These are phyloP conservation scores for Ips typographus DNA, from an alignment of 1,140 invertebrate genomes.

Conservation along the genomic window DNA sequence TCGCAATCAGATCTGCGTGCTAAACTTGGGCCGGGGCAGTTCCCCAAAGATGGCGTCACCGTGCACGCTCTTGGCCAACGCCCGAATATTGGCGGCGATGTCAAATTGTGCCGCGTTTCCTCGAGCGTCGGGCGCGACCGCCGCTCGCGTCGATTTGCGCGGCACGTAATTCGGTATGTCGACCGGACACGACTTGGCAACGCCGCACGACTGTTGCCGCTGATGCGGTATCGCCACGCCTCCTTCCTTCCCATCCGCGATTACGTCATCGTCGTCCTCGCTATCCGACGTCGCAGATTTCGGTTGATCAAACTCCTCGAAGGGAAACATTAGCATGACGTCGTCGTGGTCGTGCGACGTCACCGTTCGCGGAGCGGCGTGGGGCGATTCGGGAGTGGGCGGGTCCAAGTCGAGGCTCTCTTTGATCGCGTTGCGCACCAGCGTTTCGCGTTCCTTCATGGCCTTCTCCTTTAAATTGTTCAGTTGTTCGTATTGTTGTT, in stretches of 20 bases:
- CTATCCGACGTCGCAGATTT: not conserved
- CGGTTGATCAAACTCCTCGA: too few species aligned
- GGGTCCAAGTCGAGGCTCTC: not conserved
- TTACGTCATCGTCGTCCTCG: not conserved
- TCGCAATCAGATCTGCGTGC: slow-evolving; percentile 67
- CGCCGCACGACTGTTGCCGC: not conserved
- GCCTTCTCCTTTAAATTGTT: slow-evolving; percentile 56
- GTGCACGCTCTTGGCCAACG: slow-evolving; percentile 81
- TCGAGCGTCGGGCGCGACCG: slow-evolving; percentile 1
- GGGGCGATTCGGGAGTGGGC: slow-evolving; percentile 9
- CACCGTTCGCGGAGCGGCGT: slow-evolving; percentile 5
- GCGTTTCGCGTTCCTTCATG: slow-evolving; percentile 55
- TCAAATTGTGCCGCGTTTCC: slow-evolving; percentile 57
- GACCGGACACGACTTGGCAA: slow-evolving; percentile 33
- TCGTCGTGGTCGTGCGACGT: slow-evolving; percentile 6
- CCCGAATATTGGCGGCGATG: slow-evolving; percentile 85
- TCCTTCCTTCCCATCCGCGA: not conserved
- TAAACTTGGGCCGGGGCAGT: slow-evolving; percentile 76
- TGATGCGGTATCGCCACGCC: not conserved
- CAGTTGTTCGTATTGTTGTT: slow-evolving; percentile 56
- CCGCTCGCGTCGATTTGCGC: slow-evolving; percentile 17
- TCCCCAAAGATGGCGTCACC: slow-evolving; percentile 82
- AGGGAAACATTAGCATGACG: not conserved
- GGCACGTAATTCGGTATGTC: slow-evolving; percentile 22
- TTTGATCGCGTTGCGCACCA: slow-evolving; percentile 46